Evolutionary conservation across 1,140 invertebrate genomes (phyloP), one percentile per base, ranked within the genome.

Genomic region (Protaetia brevitarsis): DNA sequence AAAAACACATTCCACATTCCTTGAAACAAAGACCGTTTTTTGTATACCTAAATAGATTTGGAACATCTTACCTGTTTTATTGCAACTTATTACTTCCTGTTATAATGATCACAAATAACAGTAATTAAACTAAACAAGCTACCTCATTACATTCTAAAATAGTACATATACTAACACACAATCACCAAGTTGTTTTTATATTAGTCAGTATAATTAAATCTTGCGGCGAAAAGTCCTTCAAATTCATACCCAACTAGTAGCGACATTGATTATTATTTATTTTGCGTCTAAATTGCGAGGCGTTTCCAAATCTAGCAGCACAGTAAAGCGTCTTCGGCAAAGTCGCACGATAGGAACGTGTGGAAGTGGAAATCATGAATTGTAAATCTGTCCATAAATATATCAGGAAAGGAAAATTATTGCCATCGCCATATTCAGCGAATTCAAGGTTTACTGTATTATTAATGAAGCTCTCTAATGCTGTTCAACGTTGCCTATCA

Each of bases 301-400:
- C 41, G 41, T 51, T 51, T 51, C 41, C 11, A 23, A 51, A 51
- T 26, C 19, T 51, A 51, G 41, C 26, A 51, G 26, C n/a, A 21
- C 41, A 8, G 19, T 51, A 23, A 6, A 51, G 11, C 21, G 19
- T 51, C 41, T 51, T 51, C 41, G 5, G 21, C 11, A 51, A 51
- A 51, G 16, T 51, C 41, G 19, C 41, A 51, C 41, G 41, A 16
- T 19, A 21, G 0, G 3, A 7, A 23, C 13, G 19, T 23, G 11
- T 51, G 41, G 41, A 51, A 51, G 41, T 51, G 37, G 37, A 6
- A 41, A 41, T 41, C 37, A 41, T 41, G 41, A 51, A 51, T 51
- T 23, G 41, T 51, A 51, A 51, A 51, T 51, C 41, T 51, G 41
- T 51, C 16, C 41, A 51, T 51, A 19, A 51, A 51, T 51, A 2